Conservation (phyloP, 2,888 invertebrate species). For the Dynastes maya region DNA sequence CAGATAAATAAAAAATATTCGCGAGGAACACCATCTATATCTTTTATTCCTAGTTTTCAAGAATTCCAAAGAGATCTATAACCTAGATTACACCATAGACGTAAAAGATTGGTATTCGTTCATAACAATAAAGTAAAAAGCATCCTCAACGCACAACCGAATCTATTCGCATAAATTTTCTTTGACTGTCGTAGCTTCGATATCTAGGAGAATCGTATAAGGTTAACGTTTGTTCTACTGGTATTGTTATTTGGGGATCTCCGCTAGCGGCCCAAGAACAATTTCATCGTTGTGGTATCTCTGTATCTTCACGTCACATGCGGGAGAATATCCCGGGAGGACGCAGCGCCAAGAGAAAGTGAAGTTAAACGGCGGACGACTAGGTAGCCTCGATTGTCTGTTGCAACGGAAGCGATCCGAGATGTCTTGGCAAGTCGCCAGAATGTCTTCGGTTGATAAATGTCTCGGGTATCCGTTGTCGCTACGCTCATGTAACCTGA, state of each 20-base stretch:
- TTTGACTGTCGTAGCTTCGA: neutral
- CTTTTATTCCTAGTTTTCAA: too few relatives aligned
- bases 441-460: neutral
- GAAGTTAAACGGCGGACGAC: neutral
- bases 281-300: neutral
- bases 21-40: too few relatives aligned
- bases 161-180: neutral
- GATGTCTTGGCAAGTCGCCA: conserved; percentile 22
- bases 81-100: too few relatives aligned
- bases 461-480: conserved; percentile 14
- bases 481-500: neutral
- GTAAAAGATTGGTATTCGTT: too few relatives aligned
- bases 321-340: neutral
- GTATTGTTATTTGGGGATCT: neutral
- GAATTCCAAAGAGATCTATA: too few relatives aligned
- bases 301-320: neutral
- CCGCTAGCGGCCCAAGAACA: neutral
- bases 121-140: neutral
- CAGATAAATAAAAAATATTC: too few relatives aligned
- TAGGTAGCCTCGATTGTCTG: conserved; percentile 13
- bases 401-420: conserved; percentile 27
- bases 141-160: neutral
- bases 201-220: neutral
- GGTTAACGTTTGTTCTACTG: neutral
- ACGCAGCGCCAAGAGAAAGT: conserved; percentile 7